Evolutionary conservation across 1,140 invertebrate species (phyloP).

Genomic region (Paralvinella palmiformis): DNA sequence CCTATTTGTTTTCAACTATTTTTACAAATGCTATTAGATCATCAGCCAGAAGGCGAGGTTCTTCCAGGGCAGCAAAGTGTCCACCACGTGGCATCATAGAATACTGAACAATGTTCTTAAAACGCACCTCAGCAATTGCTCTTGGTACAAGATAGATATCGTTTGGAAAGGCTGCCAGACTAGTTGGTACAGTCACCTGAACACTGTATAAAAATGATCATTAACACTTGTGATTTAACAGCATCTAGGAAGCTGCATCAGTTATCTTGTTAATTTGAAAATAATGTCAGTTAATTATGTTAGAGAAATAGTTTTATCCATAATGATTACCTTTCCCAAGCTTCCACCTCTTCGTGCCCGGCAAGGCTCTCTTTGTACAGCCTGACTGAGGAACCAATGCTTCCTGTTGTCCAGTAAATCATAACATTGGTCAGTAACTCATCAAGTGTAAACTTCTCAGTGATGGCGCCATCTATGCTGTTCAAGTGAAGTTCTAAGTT

Average conservation of each 20-base stretch:
- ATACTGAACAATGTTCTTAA: slow-evolving; percentile 43
- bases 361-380: slow-evolving; percentile 66
- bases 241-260: too few species aligned
- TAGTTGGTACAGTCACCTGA: slow-evolving; percentile 46
- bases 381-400: slow-evolving; percentile 69
- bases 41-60: slow-evolving; percentile 13
- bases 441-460: slow-evolving; percentile 59
- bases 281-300: too few species aligned
- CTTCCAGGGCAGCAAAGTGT: slow-evolving; percentile 78
- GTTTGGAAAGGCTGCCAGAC: slow-evolving; percentile 42
- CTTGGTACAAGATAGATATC: slow-evolving; percentile 41
- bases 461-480: slow-evolving; percentile 68
- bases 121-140: slow-evolving; percentile 33
- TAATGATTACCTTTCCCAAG: slow-evolving; percentile 40
- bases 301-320: too few species aligned
- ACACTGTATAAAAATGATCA: slow-evolving; percentile 27
- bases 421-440: slow-evolving; percentile 82
- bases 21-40: slow-evolving; percentile 21
- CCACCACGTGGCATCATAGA: slow-evolving; percentile 57
- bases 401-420: slow-evolving; percentile 76
- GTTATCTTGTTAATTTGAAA: too few species aligned
- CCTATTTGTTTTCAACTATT: too few species aligned
- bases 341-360: slow-evolving; percentile 48
- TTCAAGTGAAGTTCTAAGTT: slow-evolving; percentile 52
- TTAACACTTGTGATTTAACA: background rate